Evolutionary conservation across 2,113 vertebrate genomes (phyloP).

Genomic region (Dissostichus mawsoni): DNA sequence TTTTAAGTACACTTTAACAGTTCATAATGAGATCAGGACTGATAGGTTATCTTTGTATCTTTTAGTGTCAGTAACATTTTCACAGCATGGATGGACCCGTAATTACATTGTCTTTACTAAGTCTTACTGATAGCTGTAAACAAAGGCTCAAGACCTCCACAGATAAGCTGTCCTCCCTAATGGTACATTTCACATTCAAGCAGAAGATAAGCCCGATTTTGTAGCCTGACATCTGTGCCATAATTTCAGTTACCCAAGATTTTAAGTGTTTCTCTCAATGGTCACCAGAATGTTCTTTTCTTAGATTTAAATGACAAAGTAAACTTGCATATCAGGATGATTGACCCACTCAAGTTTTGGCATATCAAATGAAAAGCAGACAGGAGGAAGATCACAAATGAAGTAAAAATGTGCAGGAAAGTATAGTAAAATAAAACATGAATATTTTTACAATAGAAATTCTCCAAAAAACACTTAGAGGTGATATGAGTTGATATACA

Average conservation of each 20-base stretch:
- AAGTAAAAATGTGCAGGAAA: not conserved
- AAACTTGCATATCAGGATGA: not conserved
- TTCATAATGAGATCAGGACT: slow-evolving; percentile 70
- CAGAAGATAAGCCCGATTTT: slow-evolving; percentile 17
- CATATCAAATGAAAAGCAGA: not conserved
- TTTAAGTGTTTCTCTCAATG: not conserved
- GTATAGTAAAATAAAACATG: not conserved
- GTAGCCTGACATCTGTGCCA: slow-evolving; percentile 50
- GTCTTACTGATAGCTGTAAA: slow-evolving; percentile 77
- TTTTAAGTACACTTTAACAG: slow-evolving; percentile 64
- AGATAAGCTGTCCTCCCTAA: slow-evolving; percentile 38
- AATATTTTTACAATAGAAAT: not conserved
- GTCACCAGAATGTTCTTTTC: not conserved
- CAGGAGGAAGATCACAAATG: not conserved
- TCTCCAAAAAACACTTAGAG: not conserved
- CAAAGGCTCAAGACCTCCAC: slow-evolving; percentile 60
- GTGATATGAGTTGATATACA: not conserved
- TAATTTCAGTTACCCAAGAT: not conserved
- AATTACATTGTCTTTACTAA: slow-evolving; percentile 77
- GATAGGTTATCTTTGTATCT: slow-evolving; percentile 75
- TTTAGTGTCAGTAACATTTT: slow-evolving; percentile 69
- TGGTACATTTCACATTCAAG: slow-evolving; percentile 44
- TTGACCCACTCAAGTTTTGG: not conserved
- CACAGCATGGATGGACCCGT: slow-evolving; percentile 61
- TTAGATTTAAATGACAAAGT: not conserved